A percentile compares a stretch with the other conserved stretches of the same genome.
Conservation (phyloP, 2,888 invertebrate species). For the Catocala fraxini region DNA sequence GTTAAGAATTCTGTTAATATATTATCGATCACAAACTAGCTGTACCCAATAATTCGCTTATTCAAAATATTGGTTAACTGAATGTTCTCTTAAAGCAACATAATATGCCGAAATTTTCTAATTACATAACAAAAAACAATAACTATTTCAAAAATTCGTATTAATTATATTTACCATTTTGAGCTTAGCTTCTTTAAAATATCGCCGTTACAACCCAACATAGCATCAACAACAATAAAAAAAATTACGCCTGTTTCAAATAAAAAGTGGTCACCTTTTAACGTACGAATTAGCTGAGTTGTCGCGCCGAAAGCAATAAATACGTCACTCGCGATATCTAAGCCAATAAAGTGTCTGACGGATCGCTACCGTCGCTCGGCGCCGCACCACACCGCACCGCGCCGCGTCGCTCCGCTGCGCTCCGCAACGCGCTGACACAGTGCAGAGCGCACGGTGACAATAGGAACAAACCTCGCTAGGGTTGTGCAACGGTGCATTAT, state of each 20-base stretch:
- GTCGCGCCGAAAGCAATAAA: slow-evolving; percentile 68
- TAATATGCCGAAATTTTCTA: too few species aligned
- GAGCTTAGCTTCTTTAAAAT: background rate
- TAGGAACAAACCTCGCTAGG: slow-evolving; percentile 33
- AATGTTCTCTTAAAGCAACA: too few species aligned
- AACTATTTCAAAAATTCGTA: too few species aligned
- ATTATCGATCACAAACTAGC: too few species aligned
- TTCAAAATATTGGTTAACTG: too few species aligned
- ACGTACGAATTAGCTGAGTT: slow-evolving; percentile 53
- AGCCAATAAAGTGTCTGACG: slow-evolving; percentile 73
- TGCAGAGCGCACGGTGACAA: slow-evolving; percentile 19
- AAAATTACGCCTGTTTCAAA: slow-evolving; percentile 28
- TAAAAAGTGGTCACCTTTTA: slow-evolving; percentile 55
- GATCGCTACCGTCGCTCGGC: slow-evolving; percentile 73
- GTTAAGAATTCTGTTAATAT: too few species aligned
- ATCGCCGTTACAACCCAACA: slow-evolving; percentile 13
- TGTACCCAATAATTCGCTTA: too few species aligned
- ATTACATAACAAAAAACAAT: too few species aligned
- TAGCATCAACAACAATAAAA: slow-evolving; percentile 14
- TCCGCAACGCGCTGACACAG: background rate
- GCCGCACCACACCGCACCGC: background rate
- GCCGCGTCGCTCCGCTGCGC: too few species aligned
- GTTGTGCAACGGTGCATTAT: slow-evolving; percentile 22
- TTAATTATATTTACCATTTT: too few species aligned
- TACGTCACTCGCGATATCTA: slow-evolving; percentile 67